Evolutionary conservation across 2,113 vertebrate species (phyloP).

Genomic region (Mormyrus iriodes): DNA sequence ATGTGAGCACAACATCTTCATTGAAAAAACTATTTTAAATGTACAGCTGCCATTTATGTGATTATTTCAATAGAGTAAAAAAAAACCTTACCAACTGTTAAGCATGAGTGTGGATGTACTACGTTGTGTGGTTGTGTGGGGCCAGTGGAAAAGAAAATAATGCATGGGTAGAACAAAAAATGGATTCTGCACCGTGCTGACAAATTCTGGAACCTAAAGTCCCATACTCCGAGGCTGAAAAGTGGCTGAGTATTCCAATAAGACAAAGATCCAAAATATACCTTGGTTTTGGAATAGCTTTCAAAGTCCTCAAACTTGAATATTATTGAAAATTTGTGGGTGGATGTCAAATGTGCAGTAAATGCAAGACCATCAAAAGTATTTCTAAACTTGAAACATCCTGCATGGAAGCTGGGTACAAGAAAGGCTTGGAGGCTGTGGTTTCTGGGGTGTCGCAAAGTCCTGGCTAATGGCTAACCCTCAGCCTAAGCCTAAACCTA

Average conservation of each 20-base stretch:
- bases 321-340: neutral
- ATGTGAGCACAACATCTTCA: neutral
- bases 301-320: neutral
- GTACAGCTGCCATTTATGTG: neutral
- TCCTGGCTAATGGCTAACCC: too few species aligned
- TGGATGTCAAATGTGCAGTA: neutral
- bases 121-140: too few species aligned
- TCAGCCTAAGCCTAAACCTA: too few species aligned
- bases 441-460: neutral
- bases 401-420: neutral
- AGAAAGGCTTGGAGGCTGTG: neutral
- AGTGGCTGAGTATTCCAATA: neutral
- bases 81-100: neutral
- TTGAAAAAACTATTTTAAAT: neutral
- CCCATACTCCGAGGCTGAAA: neutral
- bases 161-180: too few species aligned
- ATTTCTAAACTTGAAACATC: neutral
- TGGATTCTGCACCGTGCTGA: neutral
- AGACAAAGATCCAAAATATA: neutral
- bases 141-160: too few species aligned
- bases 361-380: neutral
- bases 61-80: neutral
- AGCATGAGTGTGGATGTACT: too few species aligned
- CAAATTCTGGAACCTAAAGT: neutral
- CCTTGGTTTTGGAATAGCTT: neutral